Conservation (phyloP, 2,888 invertebrate genomes). For the Tromatobia lineatoria region DNA sequence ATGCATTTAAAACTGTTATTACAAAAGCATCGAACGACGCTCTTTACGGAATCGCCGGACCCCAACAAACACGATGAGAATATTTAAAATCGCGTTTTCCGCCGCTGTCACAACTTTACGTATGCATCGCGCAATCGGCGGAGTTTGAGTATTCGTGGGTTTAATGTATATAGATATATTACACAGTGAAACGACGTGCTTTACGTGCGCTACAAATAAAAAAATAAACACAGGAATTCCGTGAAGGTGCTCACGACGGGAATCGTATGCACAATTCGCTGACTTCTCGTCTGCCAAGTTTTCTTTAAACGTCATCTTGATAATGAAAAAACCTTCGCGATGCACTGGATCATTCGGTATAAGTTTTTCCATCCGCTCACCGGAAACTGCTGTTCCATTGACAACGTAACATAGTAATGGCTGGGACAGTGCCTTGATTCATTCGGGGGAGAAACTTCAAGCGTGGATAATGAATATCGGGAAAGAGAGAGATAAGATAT, state of each 20-base stretch:
- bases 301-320: neutral
- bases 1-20: neutral
- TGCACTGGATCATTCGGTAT: slow-evolving; percentile 74
- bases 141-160: slow-evolving; percentile 50
- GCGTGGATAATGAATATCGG: slow-evolving; percentile 19
- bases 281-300: neutral
- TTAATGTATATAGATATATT: neutral
- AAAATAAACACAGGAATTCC: slow-evolving; percentile 39
- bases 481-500: slow-evolving; percentile 29
- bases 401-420: slow-evolving; percentile 56
- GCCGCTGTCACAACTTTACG: slow-evolving; percentile 39
- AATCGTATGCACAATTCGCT: neutral
- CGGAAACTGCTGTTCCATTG: slow-evolving; percentile 45
- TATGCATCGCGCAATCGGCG: slow-evolving; percentile 48
- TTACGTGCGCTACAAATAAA: slow-evolving; percentile 5
- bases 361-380: slow-evolving; percentile 55
- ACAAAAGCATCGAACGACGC: neutral
- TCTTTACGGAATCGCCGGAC: slow-evolving; percentile 5
- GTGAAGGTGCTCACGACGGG: slow-evolving; percentile 24
- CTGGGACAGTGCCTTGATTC: slow-evolving; percentile 79
- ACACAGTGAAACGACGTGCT: slow-evolving; percentile 19
- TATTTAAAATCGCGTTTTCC: slow-evolving; percentile 48
- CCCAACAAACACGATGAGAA: slow-evolving; percentile 32
- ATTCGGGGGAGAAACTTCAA: slow-evolving; percentile 68
- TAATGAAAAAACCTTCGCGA: neutral